Evolutionary conservation across 2,888 invertebrate genomes (phyloP).

Genomic region (Nematopogon swammerdamellus): DNA sequence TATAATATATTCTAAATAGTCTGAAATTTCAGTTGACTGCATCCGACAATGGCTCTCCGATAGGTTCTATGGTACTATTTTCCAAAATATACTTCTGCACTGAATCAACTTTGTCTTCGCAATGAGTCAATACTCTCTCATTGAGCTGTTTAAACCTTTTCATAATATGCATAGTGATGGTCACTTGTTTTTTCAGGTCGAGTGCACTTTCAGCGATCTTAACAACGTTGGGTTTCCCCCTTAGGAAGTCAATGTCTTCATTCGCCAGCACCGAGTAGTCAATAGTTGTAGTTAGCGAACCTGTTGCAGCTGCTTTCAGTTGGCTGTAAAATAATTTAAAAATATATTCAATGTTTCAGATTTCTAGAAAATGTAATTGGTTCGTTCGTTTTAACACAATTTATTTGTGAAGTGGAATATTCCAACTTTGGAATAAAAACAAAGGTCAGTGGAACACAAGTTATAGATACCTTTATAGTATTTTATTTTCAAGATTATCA

Average conservation of each 20-base stretch:
- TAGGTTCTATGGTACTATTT: slow-evolving; percentile 29
- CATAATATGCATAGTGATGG: slow-evolving; percentile 24
- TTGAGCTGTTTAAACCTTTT: too few species aligned
- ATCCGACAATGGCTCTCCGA: not conserved
- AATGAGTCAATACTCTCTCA: too few species aligned
- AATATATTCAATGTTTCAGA: not conserved
- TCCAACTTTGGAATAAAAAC: not conserved
- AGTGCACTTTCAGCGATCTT: slow-evolving; percentile 33
- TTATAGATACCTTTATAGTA: too few species aligned
- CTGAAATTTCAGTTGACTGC: too few species aligned
- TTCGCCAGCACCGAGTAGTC: slow-evolving; percentile 33
- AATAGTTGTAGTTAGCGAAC: slow-evolving; percentile 27
- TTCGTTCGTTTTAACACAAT: not conserved
- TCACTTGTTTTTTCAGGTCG: slow-evolving; percentile 30
- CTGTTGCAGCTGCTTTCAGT: slow-evolving; percentile 29
- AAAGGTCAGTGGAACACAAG: too few species aligned
- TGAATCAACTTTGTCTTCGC: slow-evolving; percentile 26
- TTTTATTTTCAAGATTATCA: too few species aligned
- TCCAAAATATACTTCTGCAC: slow-evolving; percentile 37
- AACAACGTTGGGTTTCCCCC: slow-evolving; percentile 33
- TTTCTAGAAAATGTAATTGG: not conserved
- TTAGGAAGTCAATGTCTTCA: slow-evolving; percentile 43
- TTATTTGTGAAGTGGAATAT: not conserved
- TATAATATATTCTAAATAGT: too few species aligned
- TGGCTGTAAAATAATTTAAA: slow-evolving; percentile 28